Base-by-base conservation (phyloP, 2,113 vertebrate genomes). In the Rattus rattus region DNA sequence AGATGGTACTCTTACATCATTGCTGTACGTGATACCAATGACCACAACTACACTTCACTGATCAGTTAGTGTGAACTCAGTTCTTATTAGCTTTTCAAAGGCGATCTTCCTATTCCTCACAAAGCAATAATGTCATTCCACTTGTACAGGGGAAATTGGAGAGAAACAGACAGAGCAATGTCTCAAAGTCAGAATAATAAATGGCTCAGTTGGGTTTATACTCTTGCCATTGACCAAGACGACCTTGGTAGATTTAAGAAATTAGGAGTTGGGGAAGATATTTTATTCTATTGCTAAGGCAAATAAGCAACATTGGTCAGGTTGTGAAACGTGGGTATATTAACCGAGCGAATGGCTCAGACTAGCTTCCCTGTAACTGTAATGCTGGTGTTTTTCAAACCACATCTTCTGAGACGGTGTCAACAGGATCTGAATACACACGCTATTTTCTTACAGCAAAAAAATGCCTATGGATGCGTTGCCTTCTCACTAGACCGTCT, bases 81-180 rank as follows among this genome's bases (percentile, higher is more conserved):
- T 33, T 63, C 4, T 6, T 36, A 63, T 39, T n/a, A 43, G 47
- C 33, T 56, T 85, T 87, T 88, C 70, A 73, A 49, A 94, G n/a
- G 56, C 52, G 28, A 84, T 52, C 52, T 91, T 85, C 63, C 70
- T 47, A 61, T 76, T 86, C 52, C 33, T 19, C 59, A 88, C 36
- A 43, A 65, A 79, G 30, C 43, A 85, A 81, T 90, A 88, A 52
- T 70, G 61, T 88, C 88, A 76, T 39, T 49, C 56, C 17, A 56
- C 54, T 90, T 63, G 22, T 52, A 84, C 49, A 85, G 72, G 96
- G 52, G 75, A 96, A 95, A 96, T 11, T 24, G 36, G 59, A 85
- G 33, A 83, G 79, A n/a, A 59, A 43, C 49, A 63, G 79, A 63
- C 70, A 95, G 69, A 95, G 69, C 20, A 36, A 30, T 43, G 20